These are phyloP conservation scores for Colletes gigas DNA, from an alignment of 1,140 invertebrate genomes.

Conservation along the genomic window DNA sequence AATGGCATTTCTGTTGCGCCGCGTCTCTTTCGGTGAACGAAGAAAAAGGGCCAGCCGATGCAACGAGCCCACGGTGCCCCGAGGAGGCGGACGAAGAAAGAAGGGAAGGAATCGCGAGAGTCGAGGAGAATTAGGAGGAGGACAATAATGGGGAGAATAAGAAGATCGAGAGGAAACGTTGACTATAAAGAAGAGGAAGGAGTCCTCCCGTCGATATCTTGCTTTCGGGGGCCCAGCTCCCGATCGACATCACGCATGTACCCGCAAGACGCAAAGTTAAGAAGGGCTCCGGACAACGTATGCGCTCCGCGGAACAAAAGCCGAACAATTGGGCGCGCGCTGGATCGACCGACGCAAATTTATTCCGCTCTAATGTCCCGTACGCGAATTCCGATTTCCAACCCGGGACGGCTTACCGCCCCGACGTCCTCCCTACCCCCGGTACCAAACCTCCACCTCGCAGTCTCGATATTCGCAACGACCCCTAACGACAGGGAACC, in stretches of 20 bases:
- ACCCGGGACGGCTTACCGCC: too few relatives aligned
- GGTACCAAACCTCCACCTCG: too few relatives aligned
- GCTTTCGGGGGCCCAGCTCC: neutral
- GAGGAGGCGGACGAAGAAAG: neutral
- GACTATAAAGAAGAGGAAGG: constrained; percentile 34
- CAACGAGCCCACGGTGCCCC: neutral
- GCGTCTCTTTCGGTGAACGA: neutral
- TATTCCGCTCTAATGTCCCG: constrained; percentile 11
- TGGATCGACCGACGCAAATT: neutral
- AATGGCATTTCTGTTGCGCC: constrained; percentile 53
- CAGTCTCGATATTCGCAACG: too few relatives aligned
- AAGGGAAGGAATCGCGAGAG: constrained; percentile 25
- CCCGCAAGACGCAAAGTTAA: neutral
- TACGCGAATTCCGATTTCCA: constrained; percentile 31
- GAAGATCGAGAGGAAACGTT: constrained; percentile 13
- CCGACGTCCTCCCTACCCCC: too few relatives aligned
- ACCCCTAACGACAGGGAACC: too few relatives aligned
- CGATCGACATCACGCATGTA: constrained; percentile 1
- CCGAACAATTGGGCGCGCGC: neutral
- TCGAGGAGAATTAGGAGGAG: constrained; percentile 34
- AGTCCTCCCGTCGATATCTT: constrained; percentile 29
- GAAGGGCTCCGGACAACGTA: neutral
- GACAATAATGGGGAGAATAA: constrained; percentile 26
- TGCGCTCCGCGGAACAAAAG: neutral
- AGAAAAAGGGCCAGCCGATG: constrained; percentile 16